phyloP scores from a whole-genome alignment of 1,140 invertebrate species.

The Bombus consobrinus region DNA sequence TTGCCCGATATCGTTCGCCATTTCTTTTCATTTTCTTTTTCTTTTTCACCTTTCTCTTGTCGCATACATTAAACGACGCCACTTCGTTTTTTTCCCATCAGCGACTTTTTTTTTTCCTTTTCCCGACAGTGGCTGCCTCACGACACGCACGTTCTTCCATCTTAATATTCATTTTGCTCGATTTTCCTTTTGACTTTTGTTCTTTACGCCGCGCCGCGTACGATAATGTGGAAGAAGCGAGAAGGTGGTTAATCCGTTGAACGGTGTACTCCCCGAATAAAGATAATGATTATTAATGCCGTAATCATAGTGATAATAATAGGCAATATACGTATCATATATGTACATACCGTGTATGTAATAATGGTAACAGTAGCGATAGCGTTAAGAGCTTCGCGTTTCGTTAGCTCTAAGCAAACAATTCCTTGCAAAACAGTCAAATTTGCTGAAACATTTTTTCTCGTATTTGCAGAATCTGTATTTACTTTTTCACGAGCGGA shows the following conservation, averaged over 20 bases:
- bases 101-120: neutral
- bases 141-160: no score
- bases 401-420: neutral
- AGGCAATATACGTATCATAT: no score
- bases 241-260: no score
- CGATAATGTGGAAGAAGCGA: no score
- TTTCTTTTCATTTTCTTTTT: neutral
- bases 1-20: conserved; percentile 5
- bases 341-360: no score
- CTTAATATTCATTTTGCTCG: neutral
- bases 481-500: neutral
- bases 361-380: neutral
- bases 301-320: no score
- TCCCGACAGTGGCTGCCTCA: no score
- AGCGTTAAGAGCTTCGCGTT: neutral
- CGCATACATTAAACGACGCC: neutral
- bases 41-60: neutral
- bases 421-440: neutral
- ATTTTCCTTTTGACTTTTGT: neutral
- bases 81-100: no score
- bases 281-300: no score
- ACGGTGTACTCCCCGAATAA: no score
- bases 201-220: no score
- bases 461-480: neutral
- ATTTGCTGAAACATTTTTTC: no score